Evolutionary conservation across 1,140 invertebrate species (phyloP), one percentile per base, ranked within the genome.

Genomic region (Apocrypta bakeri): DNA sequence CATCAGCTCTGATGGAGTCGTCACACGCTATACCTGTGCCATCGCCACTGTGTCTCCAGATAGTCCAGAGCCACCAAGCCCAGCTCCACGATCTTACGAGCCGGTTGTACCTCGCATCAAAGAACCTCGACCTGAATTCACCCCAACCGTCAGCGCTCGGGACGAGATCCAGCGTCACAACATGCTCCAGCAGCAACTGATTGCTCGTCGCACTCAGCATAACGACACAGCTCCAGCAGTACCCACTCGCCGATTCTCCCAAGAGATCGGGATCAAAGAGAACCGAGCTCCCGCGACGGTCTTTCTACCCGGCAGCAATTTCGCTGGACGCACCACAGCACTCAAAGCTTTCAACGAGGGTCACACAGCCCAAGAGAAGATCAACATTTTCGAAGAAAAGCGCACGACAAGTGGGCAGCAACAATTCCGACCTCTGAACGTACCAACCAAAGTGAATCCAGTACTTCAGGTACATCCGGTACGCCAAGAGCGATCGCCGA

Each of bases 1-100:
- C 27, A 91, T 92, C 64, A 89, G 90, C 27, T 81, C 88, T 0
- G 90, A 90, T 8, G 90, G 90, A 7, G 82, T 92, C 0, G 87
- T 92, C 0, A 92, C 91, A 0, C 87, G 90, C 12, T 91, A 91
- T 61, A 84, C 91, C 0, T 87, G 89, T 37, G 91, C 90, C 1
- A 89, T 91, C 6, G 91, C 83, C 8, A 92, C 91, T 0, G 87
- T 91, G 1, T 87, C 89, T 1, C 81, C 86, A 7, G 82, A 87
- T 9, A 87, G 84, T 72, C 81, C 85, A 27, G 82, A 83, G 24
- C 66, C 82, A 17, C 21, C 4, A 17, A 17, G 11, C 9, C 8
- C 61, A 21, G 1, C 8, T 42, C 33, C 64, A 27, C 24, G 12
- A 21, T 21, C 17, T n/a, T 56, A 66, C 17, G 42, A 63, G 6